These are phyloP conservation scores for Astyanax mexicanus DNA, from an alignment of 2,797 vertebrate genomes.

Conservation along the genomic window DNA sequence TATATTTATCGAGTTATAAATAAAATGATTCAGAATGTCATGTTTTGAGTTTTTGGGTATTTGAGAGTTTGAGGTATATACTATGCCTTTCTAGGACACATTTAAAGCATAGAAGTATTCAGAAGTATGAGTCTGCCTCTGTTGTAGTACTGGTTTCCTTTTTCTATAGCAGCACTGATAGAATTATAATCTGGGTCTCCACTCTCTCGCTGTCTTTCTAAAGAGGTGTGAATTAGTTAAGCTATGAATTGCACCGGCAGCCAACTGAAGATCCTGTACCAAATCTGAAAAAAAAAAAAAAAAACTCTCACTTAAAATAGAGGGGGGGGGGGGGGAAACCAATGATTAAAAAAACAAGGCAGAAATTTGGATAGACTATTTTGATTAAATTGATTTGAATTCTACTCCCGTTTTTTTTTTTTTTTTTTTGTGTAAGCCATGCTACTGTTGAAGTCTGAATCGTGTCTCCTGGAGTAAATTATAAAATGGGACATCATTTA, in stretches of 20 bases:
- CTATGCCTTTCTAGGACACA: no score
- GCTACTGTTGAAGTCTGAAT: conserved; percentile 33
- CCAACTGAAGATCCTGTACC: neutral
- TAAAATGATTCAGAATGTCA: no score
- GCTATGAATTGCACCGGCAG: neutral
- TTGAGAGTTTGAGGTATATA: no score
- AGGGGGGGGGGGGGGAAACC: neutral
- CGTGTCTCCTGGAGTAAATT: conserved; percentile 43
- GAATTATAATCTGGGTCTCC: neutral
- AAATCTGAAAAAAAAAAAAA: neutral
- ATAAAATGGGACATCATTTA: conserved; percentile 59
- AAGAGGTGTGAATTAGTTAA: conserved; percentile 17
- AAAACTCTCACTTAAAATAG: neutral
- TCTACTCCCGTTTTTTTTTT: conserved; percentile 8
- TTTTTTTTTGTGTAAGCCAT: neutral
- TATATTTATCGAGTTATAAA: no score
- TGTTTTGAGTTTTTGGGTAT: no score
- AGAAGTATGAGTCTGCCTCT: neutral
- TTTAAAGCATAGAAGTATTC: neutral
- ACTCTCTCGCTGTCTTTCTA: conserved; percentile 7
- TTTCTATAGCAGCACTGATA: neutral
- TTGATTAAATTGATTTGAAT: conserved; percentile 26
- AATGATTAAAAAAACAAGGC: neutral
- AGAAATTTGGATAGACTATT: conserved; percentile 17
- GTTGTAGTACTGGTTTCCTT: neutral